Conservation (phyloP, 2,888 invertebrate species). For the Seira musarum region DNA sequence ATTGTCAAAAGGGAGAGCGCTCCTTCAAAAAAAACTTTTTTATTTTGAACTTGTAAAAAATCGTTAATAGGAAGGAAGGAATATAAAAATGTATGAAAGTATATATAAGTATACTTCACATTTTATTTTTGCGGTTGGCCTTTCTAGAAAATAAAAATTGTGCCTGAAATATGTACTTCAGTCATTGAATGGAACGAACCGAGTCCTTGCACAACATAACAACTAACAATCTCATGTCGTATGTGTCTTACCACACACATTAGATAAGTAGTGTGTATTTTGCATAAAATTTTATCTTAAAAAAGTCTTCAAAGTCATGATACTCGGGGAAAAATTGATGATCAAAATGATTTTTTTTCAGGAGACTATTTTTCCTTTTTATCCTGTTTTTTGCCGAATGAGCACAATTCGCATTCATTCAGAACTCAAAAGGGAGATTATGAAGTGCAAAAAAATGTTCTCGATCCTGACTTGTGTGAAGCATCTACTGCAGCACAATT, state of each 20-base stretch:
- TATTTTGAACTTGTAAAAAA: neutral
- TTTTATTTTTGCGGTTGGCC: no score
- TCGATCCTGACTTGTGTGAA: no score
- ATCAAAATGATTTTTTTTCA: neutral
- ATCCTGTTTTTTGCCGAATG: neutral
- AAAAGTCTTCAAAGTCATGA: neutral
- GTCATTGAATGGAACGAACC: neutral
- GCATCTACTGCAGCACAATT: no score
- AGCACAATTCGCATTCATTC: neutral
- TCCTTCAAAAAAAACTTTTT: neutral
- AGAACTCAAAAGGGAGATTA: neutral
- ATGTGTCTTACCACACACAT: neutral
- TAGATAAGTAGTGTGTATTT: no score
- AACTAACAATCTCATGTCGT: no score
- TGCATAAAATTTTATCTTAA: neutral
- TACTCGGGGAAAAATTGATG: neutral
- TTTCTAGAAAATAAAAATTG: neutral
- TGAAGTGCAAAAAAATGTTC: no score
- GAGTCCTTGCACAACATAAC: neutral
- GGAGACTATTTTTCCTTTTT: no score
- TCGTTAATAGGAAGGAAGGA: neutral
- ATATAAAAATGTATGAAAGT: neutral
- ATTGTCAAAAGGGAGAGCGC: conserved; percentile 36
- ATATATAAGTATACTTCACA: no score
- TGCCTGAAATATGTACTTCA: neutral